Evolutionary conservation across 2,888 invertebrate genomes (phyloP).

Genomic region (Coleophora deauratella): DNA sequence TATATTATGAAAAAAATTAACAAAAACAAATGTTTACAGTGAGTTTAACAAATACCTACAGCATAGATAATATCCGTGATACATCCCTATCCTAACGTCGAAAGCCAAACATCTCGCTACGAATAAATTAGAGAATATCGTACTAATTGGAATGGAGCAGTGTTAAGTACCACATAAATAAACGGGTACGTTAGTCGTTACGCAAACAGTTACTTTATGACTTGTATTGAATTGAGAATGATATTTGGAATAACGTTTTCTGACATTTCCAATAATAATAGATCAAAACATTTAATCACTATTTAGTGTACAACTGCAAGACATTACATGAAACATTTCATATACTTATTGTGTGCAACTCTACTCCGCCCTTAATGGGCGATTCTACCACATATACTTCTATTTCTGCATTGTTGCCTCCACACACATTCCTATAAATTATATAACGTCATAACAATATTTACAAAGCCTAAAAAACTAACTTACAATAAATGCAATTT

Average conservation of each 20-base stretch:
- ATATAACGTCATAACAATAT: slow-evolving; percentile 74
- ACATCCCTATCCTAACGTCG: slow-evolving; percentile 65
- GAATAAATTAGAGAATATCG: slow-evolving; percentile 35
- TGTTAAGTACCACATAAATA: slow-evolving; percentile 1
- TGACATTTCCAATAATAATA: too few relatives aligned
- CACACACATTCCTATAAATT: slow-evolving; percentile 68
- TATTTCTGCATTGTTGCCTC: slow-evolving; percentile 50
- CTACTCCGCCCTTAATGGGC: slow-evolving; percentile 59
- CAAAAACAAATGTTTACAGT: slow-evolving; percentile 64
- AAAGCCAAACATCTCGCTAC: slow-evolving; percentile 65
- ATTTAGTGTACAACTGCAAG: slow-evolving; percentile 51
- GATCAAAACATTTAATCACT: slow-evolving; percentile 62
- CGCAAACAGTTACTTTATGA: too few relatives aligned
- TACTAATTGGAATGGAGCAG: slow-evolving; percentile 20
- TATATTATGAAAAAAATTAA: slow-evolving; percentile 67
- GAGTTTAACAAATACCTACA: slow-evolving; percentile 46
- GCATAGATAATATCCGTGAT: slow-evolving; percentile 49
- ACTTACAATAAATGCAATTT: slow-evolving; percentile 72
- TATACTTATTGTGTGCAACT: slow-evolving; percentile 43
- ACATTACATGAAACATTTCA: slow-evolving; percentile 46
- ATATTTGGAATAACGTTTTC: too few relatives aligned
- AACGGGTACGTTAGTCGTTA: neutral
- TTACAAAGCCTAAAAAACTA: slow-evolving; percentile 71
- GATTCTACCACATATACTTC: slow-evolving; percentile 56
- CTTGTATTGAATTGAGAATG: too few relatives aligned